Base-by-base conservation (phyloP, 2,797 vertebrate species). In the Enteromius anoplus region DNA sequence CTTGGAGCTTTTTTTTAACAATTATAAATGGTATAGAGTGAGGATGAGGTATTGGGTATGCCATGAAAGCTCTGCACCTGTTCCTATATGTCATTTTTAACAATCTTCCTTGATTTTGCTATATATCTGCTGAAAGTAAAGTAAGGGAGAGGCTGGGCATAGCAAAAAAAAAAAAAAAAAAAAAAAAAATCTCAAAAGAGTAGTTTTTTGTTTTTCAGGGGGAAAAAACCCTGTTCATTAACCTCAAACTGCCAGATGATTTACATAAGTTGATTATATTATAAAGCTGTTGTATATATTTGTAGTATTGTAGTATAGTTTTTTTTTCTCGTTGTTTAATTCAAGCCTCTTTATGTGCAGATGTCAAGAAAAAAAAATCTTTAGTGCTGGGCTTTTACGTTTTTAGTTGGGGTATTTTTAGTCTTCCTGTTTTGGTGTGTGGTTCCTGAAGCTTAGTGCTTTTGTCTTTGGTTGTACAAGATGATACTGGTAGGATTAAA, bases 391-490 rank as follows among this genome's bases (percentile, higher is more conserved):
- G 64, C 71, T 83, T 79, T 82, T 45, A 85, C 2, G 78, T 75
- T 51, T 78, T 84, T 85, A 65, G 37, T 60, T 75, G 68, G 82
- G 65, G 66, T 87, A 75, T 75, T 84, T 84, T 87, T 82, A 80
- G 82, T 83, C 86, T 87, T 88, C 87, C 86, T 87, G 86, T 87
- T 88, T 84, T 83, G 82, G 70, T 86, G 64, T 87, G 79, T 84
- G 76, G 82, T 87, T 85, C 81, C 75, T 82, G 79, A 85, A 81
- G 79, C 65, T 87, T 84, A 69, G 79, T 82, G 77, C 68, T 78
- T 85, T 62, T 84, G 68, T 82, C 84, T 82, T 86, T 55, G 66
- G 72, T 79, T 70, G 72, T 80, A 69, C 58, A 60, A 81, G 62
- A 79, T 84, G 66, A 34, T 70, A 64, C 62, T 73, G 70, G 51